A percentile compares a stretch with the other conserved stretches of the same genome.
Evolutionary conservation across 2,113 vertebrate genomes (phyloP).

Genomic region (Condylura cristata): DNA sequence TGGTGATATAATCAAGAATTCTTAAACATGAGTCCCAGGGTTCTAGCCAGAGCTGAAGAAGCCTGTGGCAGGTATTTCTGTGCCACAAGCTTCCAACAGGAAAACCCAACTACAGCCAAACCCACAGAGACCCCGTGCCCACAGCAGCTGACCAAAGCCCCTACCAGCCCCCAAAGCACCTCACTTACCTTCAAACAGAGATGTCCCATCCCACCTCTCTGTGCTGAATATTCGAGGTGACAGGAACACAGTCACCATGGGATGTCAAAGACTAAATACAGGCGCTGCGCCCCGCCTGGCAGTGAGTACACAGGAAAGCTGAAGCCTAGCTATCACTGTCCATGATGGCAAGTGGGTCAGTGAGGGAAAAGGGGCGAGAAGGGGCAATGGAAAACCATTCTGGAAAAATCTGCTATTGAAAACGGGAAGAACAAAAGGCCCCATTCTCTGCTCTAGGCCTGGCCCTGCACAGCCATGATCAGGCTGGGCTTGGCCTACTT

Average conservation of each 20-base stretch:
- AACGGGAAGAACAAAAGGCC: background rate
- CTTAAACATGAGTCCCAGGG: constrained; percentile 18
- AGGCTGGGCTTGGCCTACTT: background rate
- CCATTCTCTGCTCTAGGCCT: background rate
- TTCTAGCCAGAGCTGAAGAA: background rate
- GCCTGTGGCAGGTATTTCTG: background rate
- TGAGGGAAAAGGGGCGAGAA: fast-evolving
- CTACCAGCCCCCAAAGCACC: background rate
- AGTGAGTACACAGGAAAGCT: background rate
- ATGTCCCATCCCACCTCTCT: background rate
- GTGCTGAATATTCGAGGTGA: fast-evolving
- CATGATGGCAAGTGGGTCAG: background rate
- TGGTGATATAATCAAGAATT: constrained; percentile 37
- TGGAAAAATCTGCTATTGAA: background rate
- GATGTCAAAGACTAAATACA: background rate
- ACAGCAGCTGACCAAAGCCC: background rate
- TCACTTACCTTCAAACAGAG: background rate
- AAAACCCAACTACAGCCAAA: background rate
- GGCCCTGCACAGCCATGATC: background rate
- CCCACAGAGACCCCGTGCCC: background rate
- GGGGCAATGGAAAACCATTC: background rate
- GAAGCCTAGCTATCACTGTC: background rate
- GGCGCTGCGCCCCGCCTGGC: background rate
- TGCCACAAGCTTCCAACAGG: background rate
- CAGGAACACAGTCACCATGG: background rate